Conservation (phyloP, 37 sponge, comb jelly and placozoan species). For the Spongilla lacustris region DNA sequence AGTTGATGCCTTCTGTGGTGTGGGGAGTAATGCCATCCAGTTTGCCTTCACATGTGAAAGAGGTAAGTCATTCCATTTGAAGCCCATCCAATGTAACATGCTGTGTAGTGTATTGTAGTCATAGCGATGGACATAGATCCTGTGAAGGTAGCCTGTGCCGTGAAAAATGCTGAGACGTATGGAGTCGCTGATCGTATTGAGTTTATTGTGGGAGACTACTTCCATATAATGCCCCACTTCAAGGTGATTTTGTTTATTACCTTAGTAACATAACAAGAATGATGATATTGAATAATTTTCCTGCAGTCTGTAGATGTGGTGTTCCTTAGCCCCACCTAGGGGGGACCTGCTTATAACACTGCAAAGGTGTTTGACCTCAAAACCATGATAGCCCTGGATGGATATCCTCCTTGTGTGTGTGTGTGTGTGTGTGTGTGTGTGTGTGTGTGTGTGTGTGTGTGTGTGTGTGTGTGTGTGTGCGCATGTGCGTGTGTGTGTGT, state of each 20-base stretch:
- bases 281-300: too few relatives aligned
- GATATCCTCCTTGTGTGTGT: constrained; percentile 69
- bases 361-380: constrained; percentile 81
- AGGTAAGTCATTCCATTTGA: background rate
- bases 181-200: constrained; percentile 95
- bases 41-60: constrained; percentile 86
- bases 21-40: constrained; percentile 96
- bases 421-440: constrained; percentile 10
- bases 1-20: constrained; percentile 99
- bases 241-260: too few relatives aligned
- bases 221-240: constrained; percentile 76
- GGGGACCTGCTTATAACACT: constrained; percentile 87
- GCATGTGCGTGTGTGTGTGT: too few relatives aligned
- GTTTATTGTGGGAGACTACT: constrained; percentile 96
- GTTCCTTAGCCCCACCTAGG: constrained; percentile 98
- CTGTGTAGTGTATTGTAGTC: constrained; percentile 63
- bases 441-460: background rate
- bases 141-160: constrained; percentile 95
- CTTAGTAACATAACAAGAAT: too few relatives aligned
- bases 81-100: background rate
- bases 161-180: constrained; percentile 92
- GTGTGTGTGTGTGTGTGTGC: background rate
- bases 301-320: constrained; percentile 89
- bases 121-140: constrained; percentile 99
- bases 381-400: constrained; percentile 82